A percentile compares a stretch with the other conserved stretches of the same genome.
Conservation (phyloP, 2,797 vertebrate species). For the Girardinus metallicus region DNA sequence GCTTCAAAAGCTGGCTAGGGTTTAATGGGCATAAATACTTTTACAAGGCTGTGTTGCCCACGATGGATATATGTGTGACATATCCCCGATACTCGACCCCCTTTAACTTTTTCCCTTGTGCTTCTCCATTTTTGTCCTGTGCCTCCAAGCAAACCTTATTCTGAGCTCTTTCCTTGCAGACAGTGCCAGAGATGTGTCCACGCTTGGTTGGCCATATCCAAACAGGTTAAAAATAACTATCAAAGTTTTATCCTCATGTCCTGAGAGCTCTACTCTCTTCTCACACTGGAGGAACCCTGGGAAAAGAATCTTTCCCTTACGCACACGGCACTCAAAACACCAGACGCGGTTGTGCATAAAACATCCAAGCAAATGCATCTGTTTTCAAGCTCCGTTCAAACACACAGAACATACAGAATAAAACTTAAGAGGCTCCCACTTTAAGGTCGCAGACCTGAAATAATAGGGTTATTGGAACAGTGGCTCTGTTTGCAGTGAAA, state of each 20-base stretch:
- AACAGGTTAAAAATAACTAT: constrained; percentile 81
- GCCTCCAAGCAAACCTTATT: constrained; percentile 59
- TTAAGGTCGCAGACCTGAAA: constrained; percentile 43
- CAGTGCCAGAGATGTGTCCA: constrained; percentile 76
- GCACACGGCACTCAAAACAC: constrained; percentile 70
- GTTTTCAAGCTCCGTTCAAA: constrained; percentile 51
- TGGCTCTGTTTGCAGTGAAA: constrained; percentile 60
- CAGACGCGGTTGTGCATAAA: constrained; percentile 65
- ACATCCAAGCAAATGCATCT: constrained; percentile 40
- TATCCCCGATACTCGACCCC: constrained; percentile 7
- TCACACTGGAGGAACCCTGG: constrained; percentile 81
- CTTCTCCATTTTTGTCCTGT: constrained; percentile 41
- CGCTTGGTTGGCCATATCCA: constrained; percentile 68
- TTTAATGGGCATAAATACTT: neutral
- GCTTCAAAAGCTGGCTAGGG: neutral
- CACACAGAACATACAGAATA: constrained; percentile 39
- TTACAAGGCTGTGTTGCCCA: neutral
- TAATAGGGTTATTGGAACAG: constrained; percentile 58
- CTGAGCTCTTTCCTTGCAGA: constrained; percentile 60
- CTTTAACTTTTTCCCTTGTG: constrained; percentile 34
- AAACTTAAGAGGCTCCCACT: constrained; percentile 36
- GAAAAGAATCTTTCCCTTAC: constrained; percentile 82
- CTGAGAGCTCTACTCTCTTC: constrained; percentile 79
- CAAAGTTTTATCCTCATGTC: constrained; percentile 66
- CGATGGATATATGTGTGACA: too few species aligned